Evolutionary conservation across 2,113 vertebrate species (phyloP), one percentile per base, ranked within the genome.

Genomic region (Clarias magur): DNA sequence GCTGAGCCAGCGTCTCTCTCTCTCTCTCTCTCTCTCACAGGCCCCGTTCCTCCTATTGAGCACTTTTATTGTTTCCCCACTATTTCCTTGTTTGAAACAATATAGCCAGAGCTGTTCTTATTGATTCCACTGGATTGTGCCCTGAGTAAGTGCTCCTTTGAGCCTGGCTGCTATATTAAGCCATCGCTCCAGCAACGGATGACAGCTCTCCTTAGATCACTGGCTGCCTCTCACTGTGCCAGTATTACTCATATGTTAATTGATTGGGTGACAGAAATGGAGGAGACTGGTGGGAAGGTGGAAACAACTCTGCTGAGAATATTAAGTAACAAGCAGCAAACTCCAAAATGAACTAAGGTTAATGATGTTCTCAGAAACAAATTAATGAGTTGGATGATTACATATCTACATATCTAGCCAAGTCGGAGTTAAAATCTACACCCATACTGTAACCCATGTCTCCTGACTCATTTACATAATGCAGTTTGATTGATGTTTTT

Each of bases 221-320:
- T 91, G 88, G 93, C 94, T 93, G 94, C 90, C 94, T 95, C 96
- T 96, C 95, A 95, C 95, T 95, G 95, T 93, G 89, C 95, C 93
- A 93, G 93, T 96, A 94, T 96, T 95, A 95, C 94, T 96, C 93
- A 92, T 92, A 94, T 95, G 95, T 95, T 97, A 97, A 97, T 97
- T 97, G 96, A 97, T 96, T 96, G 95, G 94, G 93, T 91, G 93
- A 92, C 93, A 92, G 92, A 94, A 92, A 91, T 93, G 91, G 92
- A 93, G 93, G 87, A 84, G 82, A 89, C 78, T 75, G 68, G 84
- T 85, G 85, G 88, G 88, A 86, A 85, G 84, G 84, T 89, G 84
- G 80, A 89, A 89, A 89, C 68, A 85, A 85, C 80, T 88, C 86
- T 73, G 23, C 86, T 86, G 80, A 83, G 78, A 82, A 90, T 82